Base-by-base conservation (phyloP, 2,113 vertebrate genomes). In the Thomomys bottae region DNA sequence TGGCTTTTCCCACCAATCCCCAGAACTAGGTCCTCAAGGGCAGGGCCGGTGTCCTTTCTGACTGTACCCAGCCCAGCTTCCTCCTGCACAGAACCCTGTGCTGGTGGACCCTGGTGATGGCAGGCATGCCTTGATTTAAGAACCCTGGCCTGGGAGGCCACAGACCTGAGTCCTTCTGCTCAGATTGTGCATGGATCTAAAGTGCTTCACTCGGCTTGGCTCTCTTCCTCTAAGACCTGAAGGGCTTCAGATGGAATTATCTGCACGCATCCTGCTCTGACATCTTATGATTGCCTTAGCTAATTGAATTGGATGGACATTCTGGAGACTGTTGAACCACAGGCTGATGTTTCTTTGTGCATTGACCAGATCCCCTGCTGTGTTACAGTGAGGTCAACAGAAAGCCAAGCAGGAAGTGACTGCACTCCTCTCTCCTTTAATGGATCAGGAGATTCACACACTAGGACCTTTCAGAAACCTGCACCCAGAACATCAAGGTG, bases 291-390 rank as follows among this genome's bases (percentile, higher is more conserved):
- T 95, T 92, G 90, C 94, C 77, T 96, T 94, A 95, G 76, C 88
- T 95, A 88, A 95, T 92, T 94, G 87, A 95, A 95, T 93, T 88
- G 94, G 90, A 84, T 84, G 72, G 95, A 78, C 94, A 90, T 95
- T 86, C 84, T 82, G 84, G 86, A 80, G 89, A 80, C 84, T 80
- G 90, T 87, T 87, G 84, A 73, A 80, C 83, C 94, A 94, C 71
- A 80, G 89, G 63, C 63, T 92, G 68, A 95, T 93, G 94, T 95
- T 84, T 85, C 88, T 95, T 87, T 87, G 84, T 94, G 88, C 88
- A 77, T 88, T 91, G 91, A 89, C 85, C 63, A 79, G 85, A 88
- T 92, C 67, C 83, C 77, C 57, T 66, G 84, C 34, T 21, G 59
- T 84, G 90, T 90, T 86, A 88, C 9, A 7, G 67, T 71, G 76